Evolutionary conservation across 2,113 vertebrate species (phyloP), one percentile per base, ranked within the genome.

Genomic region (Pagrus major): DNA sequence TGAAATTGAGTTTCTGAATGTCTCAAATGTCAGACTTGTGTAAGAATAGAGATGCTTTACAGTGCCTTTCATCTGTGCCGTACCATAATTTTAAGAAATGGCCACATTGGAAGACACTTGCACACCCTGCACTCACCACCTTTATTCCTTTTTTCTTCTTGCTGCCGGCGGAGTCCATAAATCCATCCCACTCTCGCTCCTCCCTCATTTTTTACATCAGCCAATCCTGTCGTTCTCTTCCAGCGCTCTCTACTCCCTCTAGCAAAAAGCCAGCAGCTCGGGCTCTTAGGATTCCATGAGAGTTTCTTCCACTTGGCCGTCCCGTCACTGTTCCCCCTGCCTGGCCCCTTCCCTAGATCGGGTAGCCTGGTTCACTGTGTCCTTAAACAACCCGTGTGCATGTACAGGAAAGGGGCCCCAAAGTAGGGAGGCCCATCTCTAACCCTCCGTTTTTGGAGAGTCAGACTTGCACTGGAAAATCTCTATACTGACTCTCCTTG

Each of bases 311-410:
- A 91, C 85, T 90, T 91, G 79, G 88, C 91, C 88, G 89, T 90
- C 90, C 91, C 29, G 89, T 93, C 88, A 84, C 87, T 86, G 79
- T 61, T 93, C 94, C 94, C 93, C 92, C 86, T 91, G 85, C 81
- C 52, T 82, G 92, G 94, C 93, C 93, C 93, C 94, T 90, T 91
- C 84, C 66, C 92, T 85, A 83, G 90, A 93, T 93, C 87, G 93
- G 93, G 94, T 95, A 93, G 92, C 92, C 93, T 86, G 90, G 94
- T 95, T 95, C 94, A 94, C 89, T 83, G 93, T 95, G 94, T 95
- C 94, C 94, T 95, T 85, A 95, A 93, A 95, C 93, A 95, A 95
- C 94, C 94, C 92, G 42, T 93, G 87, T 84, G 82, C 89, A 93
- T 90, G 85, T 88, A 92, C 92, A 95, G 93, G 93, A 95, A 95